Evolutionary conservation across 2,888 invertebrate species (phyloP).

Genomic region (Mamestra brassicae): DNA sequence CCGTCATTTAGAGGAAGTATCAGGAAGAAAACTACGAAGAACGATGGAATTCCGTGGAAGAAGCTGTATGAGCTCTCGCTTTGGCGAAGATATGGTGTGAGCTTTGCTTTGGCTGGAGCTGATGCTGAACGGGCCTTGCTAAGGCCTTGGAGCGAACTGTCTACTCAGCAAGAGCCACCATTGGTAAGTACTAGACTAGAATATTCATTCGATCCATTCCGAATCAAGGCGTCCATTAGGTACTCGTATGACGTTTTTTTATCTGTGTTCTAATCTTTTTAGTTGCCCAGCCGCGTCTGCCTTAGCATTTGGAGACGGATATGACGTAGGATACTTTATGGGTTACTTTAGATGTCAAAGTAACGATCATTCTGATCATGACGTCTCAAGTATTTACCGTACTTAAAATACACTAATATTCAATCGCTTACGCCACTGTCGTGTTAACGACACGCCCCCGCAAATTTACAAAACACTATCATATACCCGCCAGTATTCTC

Average conservation of each 20-base stretch:
- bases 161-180: constrained; percentile 79
- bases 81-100: constrained; percentile 89
- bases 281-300: not conserved
- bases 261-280: not conserved
- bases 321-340: not conserved
- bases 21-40: constrained; percentile 82
- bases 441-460: constrained; percentile 17
- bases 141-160: constrained; percentile 84
- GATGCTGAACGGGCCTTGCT: constrained; percentile 85
- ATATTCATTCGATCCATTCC: not conserved
- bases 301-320: not conserved
- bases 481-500: constrained; percentile 15
- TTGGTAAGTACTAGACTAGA: constrained; percentile 81
- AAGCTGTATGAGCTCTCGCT: constrained; percentile 90
- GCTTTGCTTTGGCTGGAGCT: constrained; percentile 84
- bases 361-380: not conserved
- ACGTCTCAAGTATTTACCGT: not conserved
- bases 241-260: not conserved
- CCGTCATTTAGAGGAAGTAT: constrained; percentile 86
- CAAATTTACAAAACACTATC: constrained; percentile 25
- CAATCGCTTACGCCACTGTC: not conserved
- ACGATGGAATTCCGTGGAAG: constrained; percentile 89
- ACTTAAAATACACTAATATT: not conserved
- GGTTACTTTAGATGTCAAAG: not conserved
- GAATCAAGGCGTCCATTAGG: not conserved